Evolutionary conservation across 2,113 vertebrate species (phyloP).

Genomic region (Plotosus lineatus): DNA sequence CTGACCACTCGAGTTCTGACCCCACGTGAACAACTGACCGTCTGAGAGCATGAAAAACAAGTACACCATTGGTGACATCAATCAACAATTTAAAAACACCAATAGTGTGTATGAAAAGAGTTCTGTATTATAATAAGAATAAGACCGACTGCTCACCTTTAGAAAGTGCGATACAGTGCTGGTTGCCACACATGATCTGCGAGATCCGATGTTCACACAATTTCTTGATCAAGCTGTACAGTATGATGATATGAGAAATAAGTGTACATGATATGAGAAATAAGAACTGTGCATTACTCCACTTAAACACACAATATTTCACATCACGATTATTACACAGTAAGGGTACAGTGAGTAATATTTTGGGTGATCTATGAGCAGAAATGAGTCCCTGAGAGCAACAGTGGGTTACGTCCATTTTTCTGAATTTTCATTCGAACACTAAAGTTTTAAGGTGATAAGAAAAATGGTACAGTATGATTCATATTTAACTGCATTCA

Average conservation of each 20-base stretch:
- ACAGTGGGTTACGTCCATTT: no score
- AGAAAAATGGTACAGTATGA: no score
- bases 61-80: neutral
- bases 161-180: constrained; percentile 95
- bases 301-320: neutral
- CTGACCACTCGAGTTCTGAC: constrained; percentile 81
- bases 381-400: no score
- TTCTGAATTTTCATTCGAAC: no score
- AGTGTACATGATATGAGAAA: no score
- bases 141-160: constrained; percentile 76
- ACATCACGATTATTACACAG: neutral
- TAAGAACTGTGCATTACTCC: no score
- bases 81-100: no score
- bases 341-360: no score
- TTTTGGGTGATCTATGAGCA: no score
- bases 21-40: constrained; percentile 89
- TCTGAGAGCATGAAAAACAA: constrained; percentile 60
- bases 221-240: constrained; percentile 87
- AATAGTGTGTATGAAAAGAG: neutral
- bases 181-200: constrained; percentile 95
- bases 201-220: constrained; percentile 89
- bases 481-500: no score
- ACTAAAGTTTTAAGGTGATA: no score
- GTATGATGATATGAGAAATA: constrained; percentile 5
- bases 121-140: neutral